Conservation (phyloP, 2,113 vertebrate species). For the Esox niger region DNA sequence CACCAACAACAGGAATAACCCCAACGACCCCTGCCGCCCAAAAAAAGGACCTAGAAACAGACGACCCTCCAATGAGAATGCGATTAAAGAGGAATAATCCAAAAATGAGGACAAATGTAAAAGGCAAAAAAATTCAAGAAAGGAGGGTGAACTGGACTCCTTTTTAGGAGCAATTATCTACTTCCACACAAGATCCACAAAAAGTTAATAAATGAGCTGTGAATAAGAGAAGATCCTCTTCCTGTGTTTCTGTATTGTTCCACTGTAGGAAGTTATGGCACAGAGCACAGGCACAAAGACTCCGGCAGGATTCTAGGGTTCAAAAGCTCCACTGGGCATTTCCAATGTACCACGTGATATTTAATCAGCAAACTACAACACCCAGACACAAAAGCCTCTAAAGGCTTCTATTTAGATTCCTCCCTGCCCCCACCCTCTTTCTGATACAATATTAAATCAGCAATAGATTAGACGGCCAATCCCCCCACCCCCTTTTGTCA, state of each 20-base stretch:
- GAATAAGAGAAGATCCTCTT: constrained; percentile 44
- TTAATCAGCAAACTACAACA: constrained; percentile 55
- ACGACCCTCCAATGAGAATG: constrained; percentile 57
- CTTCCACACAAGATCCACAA: constrained; percentile 32
- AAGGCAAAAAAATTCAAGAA: constrained; percentile 37
- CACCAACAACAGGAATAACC: constrained; percentile 55
- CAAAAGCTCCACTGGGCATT: constrained; percentile 68
- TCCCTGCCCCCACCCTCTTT: constrained; percentile 36
- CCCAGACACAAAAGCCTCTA: constrained; percentile 29
- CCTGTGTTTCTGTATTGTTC: constrained; percentile 51
- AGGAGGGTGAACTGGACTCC: constrained; percentile 38
- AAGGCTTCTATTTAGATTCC: constrained; percentile 63
- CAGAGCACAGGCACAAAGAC: constrained; percentile 72
- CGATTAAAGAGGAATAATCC: too few species aligned
- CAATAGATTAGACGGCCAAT: constrained; percentile 65
- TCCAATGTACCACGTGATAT: constrained; percentile 57
- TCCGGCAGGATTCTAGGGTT: constrained; percentile 66
- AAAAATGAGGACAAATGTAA: constrained; percentile 43
- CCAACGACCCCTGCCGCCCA: constrained; percentile 27
- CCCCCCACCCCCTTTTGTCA: constrained; percentile 61
- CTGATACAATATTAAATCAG: constrained; percentile 67
- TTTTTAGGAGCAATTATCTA: constrained; percentile 44
- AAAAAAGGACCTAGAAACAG: constrained; percentile 52
- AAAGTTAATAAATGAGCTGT: constrained; percentile 51
- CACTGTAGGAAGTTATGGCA: constrained; percentile 70